Percentiles rank a stretch among this genome's conserved stretches.
These are phyloP conservation scores for Syndactyla subalaris DNA, from an alignment of 2,797 vertebrate species.

Conservation along the genomic window DNA sequence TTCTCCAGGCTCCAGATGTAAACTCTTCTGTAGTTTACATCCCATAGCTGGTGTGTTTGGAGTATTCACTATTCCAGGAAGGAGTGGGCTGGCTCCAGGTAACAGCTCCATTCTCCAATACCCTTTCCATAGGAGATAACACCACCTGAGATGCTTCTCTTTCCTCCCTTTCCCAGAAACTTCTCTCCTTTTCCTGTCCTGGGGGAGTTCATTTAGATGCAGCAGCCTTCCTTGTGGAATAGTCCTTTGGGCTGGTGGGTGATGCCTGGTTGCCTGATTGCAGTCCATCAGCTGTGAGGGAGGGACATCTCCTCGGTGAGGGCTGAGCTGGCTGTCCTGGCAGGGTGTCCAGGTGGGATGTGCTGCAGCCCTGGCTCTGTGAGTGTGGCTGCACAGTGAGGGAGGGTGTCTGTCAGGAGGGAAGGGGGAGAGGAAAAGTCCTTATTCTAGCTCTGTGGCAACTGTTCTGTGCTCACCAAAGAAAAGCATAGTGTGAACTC, in stretches of 20 bases:
- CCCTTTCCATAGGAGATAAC: background rate
- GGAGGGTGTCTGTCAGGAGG: background rate
- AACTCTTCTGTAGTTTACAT: background rate
- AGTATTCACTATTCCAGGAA: background rate
- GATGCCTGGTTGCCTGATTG: background rate
- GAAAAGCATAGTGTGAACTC: background rate
- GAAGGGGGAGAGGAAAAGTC: background rate
- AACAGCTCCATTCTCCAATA: background rate
- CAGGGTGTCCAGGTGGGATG: background rate
- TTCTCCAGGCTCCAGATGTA: background rate
- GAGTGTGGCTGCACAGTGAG: background rate
- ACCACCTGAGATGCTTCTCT: background rate
- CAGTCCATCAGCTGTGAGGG: background rate
- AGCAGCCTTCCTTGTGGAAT: background rate
- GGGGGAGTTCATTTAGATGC: background rate
- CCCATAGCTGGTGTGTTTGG: background rate
- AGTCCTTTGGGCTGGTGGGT: background rate
- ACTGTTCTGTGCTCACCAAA: background rate
- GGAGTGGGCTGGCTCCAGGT: background rate
- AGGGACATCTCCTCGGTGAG: background rate
- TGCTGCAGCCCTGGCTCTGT: background rate
- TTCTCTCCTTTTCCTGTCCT: background rate
- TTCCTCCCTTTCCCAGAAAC: background rate
- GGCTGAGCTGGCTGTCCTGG: background rate
- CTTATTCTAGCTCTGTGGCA: accelerated